Percentiles rank a stretch among this genome's conserved stretches.
Evolutionary conservation across 2,797 vertebrate species (phyloP).

Genomic region (Gadopsis marmoratus): DNA sequence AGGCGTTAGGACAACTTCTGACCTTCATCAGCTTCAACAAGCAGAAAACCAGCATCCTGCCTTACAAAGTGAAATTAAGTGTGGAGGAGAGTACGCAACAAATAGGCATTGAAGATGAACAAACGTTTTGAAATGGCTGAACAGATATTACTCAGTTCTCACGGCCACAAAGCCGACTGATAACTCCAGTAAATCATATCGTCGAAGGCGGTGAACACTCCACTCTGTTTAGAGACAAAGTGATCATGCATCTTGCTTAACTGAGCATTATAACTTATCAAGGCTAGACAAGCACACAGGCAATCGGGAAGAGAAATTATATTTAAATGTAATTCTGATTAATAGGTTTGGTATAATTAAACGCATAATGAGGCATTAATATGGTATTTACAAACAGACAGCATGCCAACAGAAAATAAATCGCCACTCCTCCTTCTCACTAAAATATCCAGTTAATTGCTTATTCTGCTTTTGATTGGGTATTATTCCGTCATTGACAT

Average conservation of each 20-base stretch:
- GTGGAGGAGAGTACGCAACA: slow-evolving; percentile 16
- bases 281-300: slow-evolving; percentile 48
- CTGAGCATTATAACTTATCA: slow-evolving; percentile 48
- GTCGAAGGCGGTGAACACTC: background rate
- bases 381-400: slow-evolving; percentile 74
- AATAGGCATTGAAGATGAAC: slow-evolving; percentile 11
- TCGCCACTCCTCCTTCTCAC: slow-evolving; percentile 37
- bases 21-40: slow-evolving; percentile 51
- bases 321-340: slow-evolving; percentile 72
- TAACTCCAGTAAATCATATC: slow-evolving; percentile 2
- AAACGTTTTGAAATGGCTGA: slow-evolving; percentile 22
- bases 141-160: slow-evolving; percentile 6
- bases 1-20: slow-evolving; percentile 34
- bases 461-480: slow-evolving; percentile 62
- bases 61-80: slow-evolving; percentile 24
- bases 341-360: slow-evolving; percentile 78
- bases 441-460: slow-evolving; percentile 56
- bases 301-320: slow-evolving; percentile 51
- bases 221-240: slow-evolving; percentile 14
- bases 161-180: background rate
- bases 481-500: slow-evolving; percentile 56
- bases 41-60: slow-evolving; percentile 18
- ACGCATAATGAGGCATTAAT: slow-evolving; percentile 79
- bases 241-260: slow-evolving; percentile 37
- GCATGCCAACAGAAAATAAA: slow-evolving; percentile 67